Evolutionary conservation across 1,140 invertebrate genomes (phyloP), one percentile per base, ranked within the genome.

Genomic region (Hypothenemus hampei): DNA sequence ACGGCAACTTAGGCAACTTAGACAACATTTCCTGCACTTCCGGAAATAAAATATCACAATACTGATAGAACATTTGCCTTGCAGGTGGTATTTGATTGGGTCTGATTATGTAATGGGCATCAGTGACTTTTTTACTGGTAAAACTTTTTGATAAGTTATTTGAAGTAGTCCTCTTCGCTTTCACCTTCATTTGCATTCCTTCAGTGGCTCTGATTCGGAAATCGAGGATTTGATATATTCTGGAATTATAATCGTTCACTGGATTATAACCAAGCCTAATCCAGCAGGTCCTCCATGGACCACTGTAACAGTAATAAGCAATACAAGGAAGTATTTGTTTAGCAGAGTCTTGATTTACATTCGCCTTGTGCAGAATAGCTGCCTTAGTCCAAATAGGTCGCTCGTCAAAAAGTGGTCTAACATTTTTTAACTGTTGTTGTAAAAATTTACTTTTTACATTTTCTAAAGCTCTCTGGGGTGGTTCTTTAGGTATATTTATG

Each of bases 231-330:
- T 97, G 93, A 70, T 91, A 94, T 35, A 81, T 82, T 61, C 86
- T 84, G 20, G 88, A 78, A 1, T 74, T 68, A n/a, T 84, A 83
- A 60, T 92, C 83, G 63, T 83, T 85, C 33, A 87, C 75, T 0
- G 92, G 91, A 75, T 96, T 90, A 65, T 91, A 95, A 0, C 91
- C 91, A 64, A 86, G 82, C 66, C 77, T 82, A 0, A 91, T 82
- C 86, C 92, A 96, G 66, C 88, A 78, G 37, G 82, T 81, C 47
- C 89, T 76, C 90, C 91, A 98, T 0, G 93, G 93, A 0, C 94
- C 93, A 60, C 82, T 87, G 10, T 78, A 77, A 70, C 86, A 91
- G 69, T 92, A 92, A 70, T 91, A 90, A 0, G 91, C 87, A 1
- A 91, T 71, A 20, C 82, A 78, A 0, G 93, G 91, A 31, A 96